Percentiles rank a stretch among this genome's conserved stretches.
Conservation (phyloP, 2,797 vertebrate species). For the Poeciliopsis infans region DNA sequence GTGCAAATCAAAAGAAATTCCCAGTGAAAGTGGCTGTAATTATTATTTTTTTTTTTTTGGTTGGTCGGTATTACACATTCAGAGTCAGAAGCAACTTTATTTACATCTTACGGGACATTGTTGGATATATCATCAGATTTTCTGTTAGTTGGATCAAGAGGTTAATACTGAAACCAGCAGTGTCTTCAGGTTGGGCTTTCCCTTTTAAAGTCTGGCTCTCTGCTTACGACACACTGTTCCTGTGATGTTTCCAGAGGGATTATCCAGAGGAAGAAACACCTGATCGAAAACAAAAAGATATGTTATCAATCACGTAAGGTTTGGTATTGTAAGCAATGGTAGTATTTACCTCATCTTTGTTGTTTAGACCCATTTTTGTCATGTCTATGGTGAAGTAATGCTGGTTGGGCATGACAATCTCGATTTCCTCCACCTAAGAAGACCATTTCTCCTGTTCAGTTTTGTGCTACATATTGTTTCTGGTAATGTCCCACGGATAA, state of each 20-base stretch:
- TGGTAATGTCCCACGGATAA: background rate
- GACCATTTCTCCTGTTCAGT: background rate
- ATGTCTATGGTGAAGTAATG: conserved; percentile 93
- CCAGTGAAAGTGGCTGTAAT: background rate
- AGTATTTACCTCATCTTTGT: conserved; percentile 90
- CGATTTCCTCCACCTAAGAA: conserved; percentile 91
- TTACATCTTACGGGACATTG: background rate
- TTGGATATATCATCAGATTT: background rate
- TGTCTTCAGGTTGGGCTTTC: background rate
- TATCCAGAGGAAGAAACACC: conserved; percentile 91
- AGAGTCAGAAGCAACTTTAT: background rate
- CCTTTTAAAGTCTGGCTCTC: conserved; percentile 70
- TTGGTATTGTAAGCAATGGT: background rate
- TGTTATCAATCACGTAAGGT: too few species aligned
- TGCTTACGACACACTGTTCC: conserved; percentile 87
- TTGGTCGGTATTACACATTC: background rate
- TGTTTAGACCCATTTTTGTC: conserved; percentile 89
- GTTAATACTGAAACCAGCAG: background rate
- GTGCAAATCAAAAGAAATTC: background rate
- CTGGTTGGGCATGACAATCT: conserved; percentile 91
- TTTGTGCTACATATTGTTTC: background rate
- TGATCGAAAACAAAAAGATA: conserved; percentile 50
- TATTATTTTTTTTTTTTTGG: background rate
- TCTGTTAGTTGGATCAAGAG: background rate
- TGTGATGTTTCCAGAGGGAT: conserved; percentile 91